Percentiles rank a stretch among this genome's conserved stretches.
Evolutionary conservation across 2,113 vertebrate species (phyloP).

Genomic region (Blennius ocellaris): DNA sequence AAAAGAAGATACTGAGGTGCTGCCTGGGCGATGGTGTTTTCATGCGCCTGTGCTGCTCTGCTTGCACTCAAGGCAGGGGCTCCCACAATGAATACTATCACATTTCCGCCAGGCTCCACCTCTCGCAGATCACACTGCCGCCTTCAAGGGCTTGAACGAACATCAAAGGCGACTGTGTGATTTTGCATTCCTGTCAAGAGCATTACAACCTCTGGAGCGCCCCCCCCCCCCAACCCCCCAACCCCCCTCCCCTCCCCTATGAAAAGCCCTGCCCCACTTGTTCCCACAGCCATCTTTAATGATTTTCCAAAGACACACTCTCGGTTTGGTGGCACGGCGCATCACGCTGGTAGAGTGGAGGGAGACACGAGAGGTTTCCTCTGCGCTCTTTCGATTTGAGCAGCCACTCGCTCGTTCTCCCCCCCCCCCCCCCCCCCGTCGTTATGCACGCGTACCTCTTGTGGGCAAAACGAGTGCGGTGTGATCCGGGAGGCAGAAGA

Average conservation of each 20-base stretch:
- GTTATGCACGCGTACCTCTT: constrained; percentile 59
- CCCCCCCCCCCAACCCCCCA: constrained; percentile 13
- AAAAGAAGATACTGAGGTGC: constrained; percentile 29
- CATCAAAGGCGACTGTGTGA: constrained; percentile 76
- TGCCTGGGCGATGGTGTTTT: constrained; percentile 39
- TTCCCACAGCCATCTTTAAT: constrained; percentile 65
- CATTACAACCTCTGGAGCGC: constrained; percentile 74
- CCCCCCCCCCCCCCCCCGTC: constrained; percentile 18
- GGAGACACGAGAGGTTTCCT: constrained; percentile 35
- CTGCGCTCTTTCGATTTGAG: constrained; percentile 34
- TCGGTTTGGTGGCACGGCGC: constrained; percentile 48
- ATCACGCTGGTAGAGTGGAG: constrained; percentile 45
- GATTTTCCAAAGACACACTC: constrained; percentile 60
- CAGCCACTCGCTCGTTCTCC: constrained; percentile 10
- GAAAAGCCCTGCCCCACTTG: constrained; percentile 42
- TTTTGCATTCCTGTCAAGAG: constrained; percentile 77
- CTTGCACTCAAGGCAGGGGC: constrained; percentile 39
- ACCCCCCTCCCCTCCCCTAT: not conserved
- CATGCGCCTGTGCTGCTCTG: constrained; percentile 29
- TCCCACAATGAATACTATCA: constrained; percentile 69
- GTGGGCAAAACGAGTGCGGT: constrained; percentile 49
- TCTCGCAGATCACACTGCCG: constrained; percentile 66
- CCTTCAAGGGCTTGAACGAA: constrained; percentile 75
- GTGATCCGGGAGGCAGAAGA: constrained; percentile 58
- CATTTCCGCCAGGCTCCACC: constrained; percentile 71